A percentile compares a stretch with the other conserved stretches of the same genome.
phyloP scores from a whole-genome alignment of 2,888 invertebrate genomes.

The Tipula vernalis region DNA sequence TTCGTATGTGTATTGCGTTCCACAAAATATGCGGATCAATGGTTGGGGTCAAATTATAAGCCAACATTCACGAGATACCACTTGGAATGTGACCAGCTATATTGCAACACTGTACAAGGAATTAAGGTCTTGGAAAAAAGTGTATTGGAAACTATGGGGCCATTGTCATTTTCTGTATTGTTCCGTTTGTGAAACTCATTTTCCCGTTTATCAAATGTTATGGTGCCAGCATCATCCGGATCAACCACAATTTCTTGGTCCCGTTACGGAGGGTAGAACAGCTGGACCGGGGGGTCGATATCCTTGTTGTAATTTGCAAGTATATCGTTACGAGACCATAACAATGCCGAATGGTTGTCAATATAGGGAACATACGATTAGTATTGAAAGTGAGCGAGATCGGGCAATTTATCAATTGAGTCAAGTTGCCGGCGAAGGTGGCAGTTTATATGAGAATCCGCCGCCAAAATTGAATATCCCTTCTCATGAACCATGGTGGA shows the following conservation, averaged over 20 bases:
- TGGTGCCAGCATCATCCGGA: slow-evolving; percentile 79
- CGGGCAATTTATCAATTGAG: slow-evolving; percentile 43
- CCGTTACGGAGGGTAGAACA: slow-evolving; percentile 41
- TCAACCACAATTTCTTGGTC: slow-evolving; percentile 60
- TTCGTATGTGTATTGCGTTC: slow-evolving; percentile 57
- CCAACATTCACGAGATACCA: slow-evolving; percentile 55
- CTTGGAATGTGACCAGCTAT: slow-evolving; percentile 73
- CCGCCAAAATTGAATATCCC: slow-evolving; percentile 22
- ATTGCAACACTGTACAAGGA: slow-evolving; percentile 62
- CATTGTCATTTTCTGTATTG: slow-evolving; percentile 80
- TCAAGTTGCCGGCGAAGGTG: slow-evolving; percentile 30
- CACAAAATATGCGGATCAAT: slow-evolving; percentile 59
- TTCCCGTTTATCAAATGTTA: slow-evolving; percentile 61
- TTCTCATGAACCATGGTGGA: slow-evolving; percentile 25
- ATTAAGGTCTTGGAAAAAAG: slow-evolving; percentile 76
- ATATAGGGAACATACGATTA: slow-evolving; percentile 56
- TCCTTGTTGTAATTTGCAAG: slow-evolving; percentile 80
- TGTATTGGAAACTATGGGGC: slow-evolving; percentile 92
- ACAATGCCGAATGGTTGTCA: slow-evolving; percentile 54
- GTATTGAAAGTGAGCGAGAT: slow-evolving; percentile 51
- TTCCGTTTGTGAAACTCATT: slow-evolving; percentile 61
- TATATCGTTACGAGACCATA: slow-evolving; percentile 43
- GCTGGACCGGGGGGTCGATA: slow-evolving; percentile 62
- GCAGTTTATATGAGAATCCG: slow-evolving; percentile 27
- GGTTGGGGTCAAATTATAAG: slow-evolving; percentile 59